Evolutionary conservation across 92 coral and sea anemone genomes (phyloP).

Genomic region (Blastomussa wellsi): DNA sequence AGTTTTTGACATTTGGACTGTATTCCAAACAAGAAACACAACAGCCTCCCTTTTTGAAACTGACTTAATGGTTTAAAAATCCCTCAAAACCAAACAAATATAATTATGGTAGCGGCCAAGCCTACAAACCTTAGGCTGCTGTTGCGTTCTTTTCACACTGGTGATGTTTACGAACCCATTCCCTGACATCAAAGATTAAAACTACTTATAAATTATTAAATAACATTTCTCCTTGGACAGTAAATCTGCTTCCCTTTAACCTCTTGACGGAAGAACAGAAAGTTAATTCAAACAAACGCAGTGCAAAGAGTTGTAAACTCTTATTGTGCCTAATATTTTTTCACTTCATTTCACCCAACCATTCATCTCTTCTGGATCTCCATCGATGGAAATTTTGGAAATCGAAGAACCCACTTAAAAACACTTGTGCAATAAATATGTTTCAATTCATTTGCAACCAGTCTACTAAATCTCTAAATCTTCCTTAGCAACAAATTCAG

Average conservation of each 20-base stretch:
- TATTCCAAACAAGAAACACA: background rate
- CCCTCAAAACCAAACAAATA: background rate
- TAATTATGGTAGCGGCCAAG: background rate
- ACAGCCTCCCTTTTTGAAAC: background rate
- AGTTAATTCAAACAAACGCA: background rate
- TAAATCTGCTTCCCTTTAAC: background rate
- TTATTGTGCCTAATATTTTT: background rate
- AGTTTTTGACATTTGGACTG: too few relatives aligned
- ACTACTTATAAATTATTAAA: background rate
- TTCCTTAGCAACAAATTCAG: background rate
- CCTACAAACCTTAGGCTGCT: too few relatives aligned
- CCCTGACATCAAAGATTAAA: background rate
- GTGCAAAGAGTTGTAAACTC: background rate
- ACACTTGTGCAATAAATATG: background rate
- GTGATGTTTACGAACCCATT: background rate
- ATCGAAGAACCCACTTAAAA: background rate
- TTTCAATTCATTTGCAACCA: background rate
- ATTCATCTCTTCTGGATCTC: background rate
- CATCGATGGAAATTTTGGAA: background rate
- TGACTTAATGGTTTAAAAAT: background rate
- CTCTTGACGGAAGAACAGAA: background rate
- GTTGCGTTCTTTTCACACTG: background rate
- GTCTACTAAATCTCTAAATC: background rate
- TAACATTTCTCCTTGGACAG: background rate
- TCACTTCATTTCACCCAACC: background rate